These are phyloP conservation scores for Canis aureus DNA, from an alignment of 2,113 vertebrate species.

Conservation along the genomic window DNA sequence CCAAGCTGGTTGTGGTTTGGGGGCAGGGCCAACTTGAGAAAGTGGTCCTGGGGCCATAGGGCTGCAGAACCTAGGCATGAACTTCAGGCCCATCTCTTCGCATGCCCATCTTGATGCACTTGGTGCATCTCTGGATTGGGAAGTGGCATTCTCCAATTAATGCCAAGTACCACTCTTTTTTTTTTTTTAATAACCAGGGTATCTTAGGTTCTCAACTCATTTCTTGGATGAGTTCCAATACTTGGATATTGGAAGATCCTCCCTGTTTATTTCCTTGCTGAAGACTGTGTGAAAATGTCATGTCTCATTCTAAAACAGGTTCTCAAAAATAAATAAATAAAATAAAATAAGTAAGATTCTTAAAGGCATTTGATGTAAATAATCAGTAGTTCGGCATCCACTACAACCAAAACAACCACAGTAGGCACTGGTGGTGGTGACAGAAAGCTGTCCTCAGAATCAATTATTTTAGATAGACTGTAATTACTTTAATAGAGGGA, in stretches of 20 bases:
- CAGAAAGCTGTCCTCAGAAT: background rate
- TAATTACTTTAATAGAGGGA: background rate
- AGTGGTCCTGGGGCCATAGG: background rate
- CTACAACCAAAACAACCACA: rapidly evolving
- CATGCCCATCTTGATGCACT: rapidly evolving
- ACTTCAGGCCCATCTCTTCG: rapidly evolving
- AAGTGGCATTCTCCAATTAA: background rate
- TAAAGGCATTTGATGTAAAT: background rate
- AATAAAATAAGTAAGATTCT: background rate
- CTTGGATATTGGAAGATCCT: background rate
- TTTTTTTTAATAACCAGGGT: background rate
- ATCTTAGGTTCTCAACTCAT: background rate
- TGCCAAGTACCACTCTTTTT: background rate
- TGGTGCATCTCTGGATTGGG: background rate
- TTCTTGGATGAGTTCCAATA: background rate
- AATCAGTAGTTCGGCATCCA: background rate
- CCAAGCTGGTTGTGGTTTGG: background rate
- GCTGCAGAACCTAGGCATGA: background rate
- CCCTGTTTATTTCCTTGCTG: background rate
- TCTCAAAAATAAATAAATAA: background rate
- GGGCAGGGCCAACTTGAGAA: background rate
- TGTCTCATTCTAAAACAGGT: background rate
- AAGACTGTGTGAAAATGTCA: too few species aligned
- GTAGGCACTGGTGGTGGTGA: rapidly evolving
- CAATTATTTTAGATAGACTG: background rate